A percentile compares a stretch with the other conserved stretches of the same genome.
These are phyloP conservation scores for Scortum barcoo DNA, from an alignment of 2,113 vertebrate species.

Conservation along the genomic window DNA sequence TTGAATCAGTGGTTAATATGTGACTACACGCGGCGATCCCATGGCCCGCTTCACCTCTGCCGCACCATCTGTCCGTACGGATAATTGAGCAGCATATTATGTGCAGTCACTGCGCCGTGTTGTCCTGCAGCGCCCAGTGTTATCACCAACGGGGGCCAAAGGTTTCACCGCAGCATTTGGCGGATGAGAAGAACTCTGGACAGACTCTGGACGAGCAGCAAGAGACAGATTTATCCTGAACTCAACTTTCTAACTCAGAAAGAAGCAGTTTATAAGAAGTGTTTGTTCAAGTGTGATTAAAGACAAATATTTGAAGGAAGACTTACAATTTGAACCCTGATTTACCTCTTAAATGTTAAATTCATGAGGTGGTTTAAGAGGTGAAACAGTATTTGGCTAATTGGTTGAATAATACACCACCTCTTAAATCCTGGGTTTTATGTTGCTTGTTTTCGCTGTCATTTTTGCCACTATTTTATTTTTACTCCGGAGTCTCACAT, in stretches of 20 bases:
- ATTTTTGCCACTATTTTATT: neutral
- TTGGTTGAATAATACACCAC: neutral
- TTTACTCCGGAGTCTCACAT: neutral
- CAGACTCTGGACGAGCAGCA: neutral
- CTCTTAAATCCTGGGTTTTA: neutral
- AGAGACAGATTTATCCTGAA: neutral
- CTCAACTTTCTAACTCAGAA: neutral
- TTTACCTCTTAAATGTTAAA: no score
- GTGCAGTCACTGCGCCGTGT: conserved; percentile 39
- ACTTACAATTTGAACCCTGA: no score
- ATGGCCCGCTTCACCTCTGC: conserved; percentile 64
- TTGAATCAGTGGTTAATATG: conserved; percentile 68
- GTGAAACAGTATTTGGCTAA: no score
- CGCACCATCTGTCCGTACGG: conserved; percentile 55
- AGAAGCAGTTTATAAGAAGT: neutral
- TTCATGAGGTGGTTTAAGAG: no score
- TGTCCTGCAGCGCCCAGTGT: conserved; percentile 44
- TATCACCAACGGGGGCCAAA: conserved; percentile 37
- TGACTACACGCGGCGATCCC: conserved; percentile 58
- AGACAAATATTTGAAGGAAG: neutral
- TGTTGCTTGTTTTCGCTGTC: neutral
- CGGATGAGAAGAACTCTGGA: neutral
- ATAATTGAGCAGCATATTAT: conserved; percentile 60
- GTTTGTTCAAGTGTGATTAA: neutral
- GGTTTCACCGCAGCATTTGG: conserved; percentile 12